Evolutionary conservation across 1,140 invertebrate species (phyloP), one percentile per base, ranked within the genome.

Genomic region (Ridgeia piscesae): DNA sequence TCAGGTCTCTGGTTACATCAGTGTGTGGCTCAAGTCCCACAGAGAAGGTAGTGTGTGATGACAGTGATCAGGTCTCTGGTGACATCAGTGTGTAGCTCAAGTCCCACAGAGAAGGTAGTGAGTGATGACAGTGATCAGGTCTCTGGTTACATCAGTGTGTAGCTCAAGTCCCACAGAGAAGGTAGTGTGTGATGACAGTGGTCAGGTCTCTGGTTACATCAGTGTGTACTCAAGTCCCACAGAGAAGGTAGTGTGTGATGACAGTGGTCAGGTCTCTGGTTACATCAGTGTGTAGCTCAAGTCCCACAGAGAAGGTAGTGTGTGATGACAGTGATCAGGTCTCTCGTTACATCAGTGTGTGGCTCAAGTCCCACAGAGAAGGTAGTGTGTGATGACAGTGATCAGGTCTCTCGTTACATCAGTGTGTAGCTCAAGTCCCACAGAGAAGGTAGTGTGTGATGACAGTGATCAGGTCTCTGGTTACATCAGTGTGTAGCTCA

Each of bases 141-240:
- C 31, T 90, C 4, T 11, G 4, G 34, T 90, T 90, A 34, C 35
- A 42, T 34, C 27, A 27, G 8, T 77, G 58, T n/a, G n/a, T n/a
- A 94, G n/a, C 91, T 96, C 17, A 94, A 95, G 92, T 91, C 95
- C 14, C 94, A 95, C 35, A 94, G 95, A 93, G 93, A 93, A 93
- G 94, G 95, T 96, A 94, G 93, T 93, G 33, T 77, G 11, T 77
- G 33, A 48, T 34, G 35, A 35, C 33, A 31, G 9, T 90, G 89
- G 17, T 90, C 31, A 21, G 21, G 17, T 90, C 31, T 90, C 4
- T 11, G 4, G 34, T 90, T 90, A 34, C 35, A 42, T 34, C 27
- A 27, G 8, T 77, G 58, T n/a, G n/a, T n/a, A n/a, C 91, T 96
- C 17, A 94, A 95, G 92, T 91, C 95, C 14, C 94, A 95, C 35